A percentile compares a stretch with the other conserved stretches of the same genome.
Evolutionary conservation across 92 coral and sea anemone genomes (phyloP).

Genomic region (Paragorgia papillata): DNA sequence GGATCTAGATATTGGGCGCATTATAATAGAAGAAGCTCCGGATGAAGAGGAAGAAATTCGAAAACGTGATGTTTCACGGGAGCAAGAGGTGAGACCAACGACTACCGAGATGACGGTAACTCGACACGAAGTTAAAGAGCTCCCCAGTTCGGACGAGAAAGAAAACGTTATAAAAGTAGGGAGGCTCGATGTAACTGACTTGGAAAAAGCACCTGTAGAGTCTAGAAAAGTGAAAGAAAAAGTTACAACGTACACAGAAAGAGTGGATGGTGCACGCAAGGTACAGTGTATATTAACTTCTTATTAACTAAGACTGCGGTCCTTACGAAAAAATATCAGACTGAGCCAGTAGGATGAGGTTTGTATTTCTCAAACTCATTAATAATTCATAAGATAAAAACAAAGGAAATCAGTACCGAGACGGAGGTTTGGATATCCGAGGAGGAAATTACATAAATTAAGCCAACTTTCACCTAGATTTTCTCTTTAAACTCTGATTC

Average conservation of each 20-base stretch:
- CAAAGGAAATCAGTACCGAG: too few relatives aligned
- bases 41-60: slow-evolving; percentile 25
- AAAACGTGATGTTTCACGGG: background rate
- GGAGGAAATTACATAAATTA: too few relatives aligned
- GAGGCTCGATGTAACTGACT: slow-evolving; percentile 8
- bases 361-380: too few relatives aligned
- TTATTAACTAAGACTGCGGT: background rate
- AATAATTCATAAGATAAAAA: too few relatives aligned
- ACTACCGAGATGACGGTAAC: slow-evolving; percentile 8
- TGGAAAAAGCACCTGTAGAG: background rate
- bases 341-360: too few relatives aligned
- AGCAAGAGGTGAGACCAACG: background rate
- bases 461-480: too few relatives aligned
- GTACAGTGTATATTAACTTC: background rate
- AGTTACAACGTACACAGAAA: background rate
- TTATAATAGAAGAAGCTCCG: slow-evolving; percentile 24
- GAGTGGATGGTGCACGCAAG: slow-evolving; percentile 4
- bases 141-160: background rate
- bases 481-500: too few relatives aligned
- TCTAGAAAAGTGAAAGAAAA: slow-evolving; percentile 8
- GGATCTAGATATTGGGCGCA: slow-evolving; percentile 22
- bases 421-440: too few relatives aligned
- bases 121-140: slow-evolving; percentile 7
- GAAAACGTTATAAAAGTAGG: slow-evolving; percentile 20
- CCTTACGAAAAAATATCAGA: background rate